Evolutionary conservation across 2,797 vertebrate genomes (phyloP).

Genomic region (Zenarchopterus dispar): DNA sequence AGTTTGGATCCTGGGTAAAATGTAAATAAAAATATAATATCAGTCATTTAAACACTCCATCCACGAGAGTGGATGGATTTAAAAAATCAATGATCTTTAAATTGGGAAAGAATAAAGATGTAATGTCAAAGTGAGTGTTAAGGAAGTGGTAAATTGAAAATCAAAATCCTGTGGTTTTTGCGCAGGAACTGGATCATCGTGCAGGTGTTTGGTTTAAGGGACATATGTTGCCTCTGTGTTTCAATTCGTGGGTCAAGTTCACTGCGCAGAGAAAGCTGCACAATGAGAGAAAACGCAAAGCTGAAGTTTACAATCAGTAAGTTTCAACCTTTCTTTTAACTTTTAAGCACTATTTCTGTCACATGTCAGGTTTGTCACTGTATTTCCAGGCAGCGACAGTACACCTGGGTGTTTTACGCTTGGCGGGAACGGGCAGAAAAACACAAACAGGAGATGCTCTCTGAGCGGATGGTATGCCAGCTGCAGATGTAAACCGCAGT

Average conservation of each 20-base stretch:
- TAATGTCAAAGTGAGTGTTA: background rate
- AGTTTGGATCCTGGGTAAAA: background rate
- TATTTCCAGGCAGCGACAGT: conserved; percentile 68
- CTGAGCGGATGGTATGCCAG: conserved; percentile 81
- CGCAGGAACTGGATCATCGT: conserved; percentile 67
- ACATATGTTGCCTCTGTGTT: conserved; percentile 62
- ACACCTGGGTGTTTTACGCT: conserved; percentile 77
- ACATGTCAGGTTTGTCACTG: conserved; percentile 5
- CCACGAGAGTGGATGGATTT: too few species aligned
- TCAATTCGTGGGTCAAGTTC: conserved; percentile 75
- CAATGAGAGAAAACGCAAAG: conserved; percentile 57
- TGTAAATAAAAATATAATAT: background rate
- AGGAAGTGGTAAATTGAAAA: background rate
- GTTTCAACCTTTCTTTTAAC: conserved; percentile 1
- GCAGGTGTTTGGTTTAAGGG: conserved; percentile 72
- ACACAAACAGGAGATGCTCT: conserved; percentile 78
- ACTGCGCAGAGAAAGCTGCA: conserved; percentile 51
- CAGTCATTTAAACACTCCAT: background rate
- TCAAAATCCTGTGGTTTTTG: background rate
- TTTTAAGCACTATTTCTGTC: background rate
- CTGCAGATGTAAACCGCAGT: conserved; percentile 5
- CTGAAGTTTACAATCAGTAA: conserved; percentile 68
- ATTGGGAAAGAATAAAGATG: too few species aligned
- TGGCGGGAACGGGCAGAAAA: conserved; percentile 80
- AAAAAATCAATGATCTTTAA: background rate